phyloP scores from a whole-genome alignment of 2,888 invertebrate species.

The Diaperis boleti region DNA sequence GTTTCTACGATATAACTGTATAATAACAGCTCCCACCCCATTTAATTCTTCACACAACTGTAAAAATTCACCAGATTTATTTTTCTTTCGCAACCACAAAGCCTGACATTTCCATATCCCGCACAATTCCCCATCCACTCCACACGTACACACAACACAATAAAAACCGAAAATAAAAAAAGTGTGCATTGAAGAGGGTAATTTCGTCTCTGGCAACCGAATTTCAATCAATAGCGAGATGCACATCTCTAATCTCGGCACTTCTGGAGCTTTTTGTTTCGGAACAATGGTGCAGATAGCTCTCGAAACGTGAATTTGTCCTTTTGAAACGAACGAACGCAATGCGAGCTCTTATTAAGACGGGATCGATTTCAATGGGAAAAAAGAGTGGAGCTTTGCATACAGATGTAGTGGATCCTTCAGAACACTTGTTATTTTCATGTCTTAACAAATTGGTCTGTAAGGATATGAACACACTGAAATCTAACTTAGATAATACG shows the following conservation, averaged over 20 bases:
- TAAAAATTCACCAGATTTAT: too few species aligned
- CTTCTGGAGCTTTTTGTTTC: constrained; percentile 21
- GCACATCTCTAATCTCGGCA: constrained; percentile 11
- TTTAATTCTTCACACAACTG: too few species aligned
- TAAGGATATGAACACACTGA: too few species aligned
- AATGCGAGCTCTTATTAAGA: background rate
- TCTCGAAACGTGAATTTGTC: background rate
- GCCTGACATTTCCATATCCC: background rate
- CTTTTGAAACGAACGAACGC: background rate
- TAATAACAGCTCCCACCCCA: too few species aligned
- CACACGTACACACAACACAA: too few species aligned
- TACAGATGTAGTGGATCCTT: too few species aligned
- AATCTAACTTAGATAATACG: too few species aligned
- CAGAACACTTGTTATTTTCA: too few species aligned
- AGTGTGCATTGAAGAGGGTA: background rate
- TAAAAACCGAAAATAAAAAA: background rate
- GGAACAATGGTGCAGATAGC: constrained; percentile 20
- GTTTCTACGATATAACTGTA: too few species aligned
- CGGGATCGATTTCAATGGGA: background rate
- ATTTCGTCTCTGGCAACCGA: background rate
- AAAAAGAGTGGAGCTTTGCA: too few species aligned
- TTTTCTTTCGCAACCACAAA: background rate
- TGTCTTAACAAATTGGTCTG: too few species aligned
- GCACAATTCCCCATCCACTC: background rate
- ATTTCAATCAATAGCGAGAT: background rate